Evolutionary conservation across 2,888 invertebrate species (phyloP).

Genomic region (Andrena haemorrhoa): DNA sequence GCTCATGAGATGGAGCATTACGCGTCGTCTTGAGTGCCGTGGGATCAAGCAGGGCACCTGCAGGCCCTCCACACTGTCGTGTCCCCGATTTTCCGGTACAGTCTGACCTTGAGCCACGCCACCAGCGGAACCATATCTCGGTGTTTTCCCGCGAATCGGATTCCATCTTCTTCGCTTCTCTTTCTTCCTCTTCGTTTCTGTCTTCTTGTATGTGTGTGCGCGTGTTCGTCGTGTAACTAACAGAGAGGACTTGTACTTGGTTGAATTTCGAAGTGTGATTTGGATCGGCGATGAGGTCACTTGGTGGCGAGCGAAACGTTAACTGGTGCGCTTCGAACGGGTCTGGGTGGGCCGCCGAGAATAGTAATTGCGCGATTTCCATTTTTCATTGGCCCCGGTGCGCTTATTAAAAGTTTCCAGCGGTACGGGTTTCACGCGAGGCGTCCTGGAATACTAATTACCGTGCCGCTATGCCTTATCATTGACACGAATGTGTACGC

Average conservation of each 20-base stretch:
- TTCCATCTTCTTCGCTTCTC: neutral
- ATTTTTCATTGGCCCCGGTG: slow-evolving; percentile 56
- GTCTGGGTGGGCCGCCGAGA: slow-evolving; percentile 46
- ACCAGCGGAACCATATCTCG: neutral
- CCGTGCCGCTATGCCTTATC: slow-evolving; percentile 43
- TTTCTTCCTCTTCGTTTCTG: neutral
- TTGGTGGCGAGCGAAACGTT: slow-evolving; percentile 39
- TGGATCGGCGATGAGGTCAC: slow-evolving; percentile 10
- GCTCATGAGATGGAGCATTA: slow-evolving; percentile 83
- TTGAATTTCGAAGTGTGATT: slow-evolving; percentile 2
- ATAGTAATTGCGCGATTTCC: slow-evolving; percentile 63
- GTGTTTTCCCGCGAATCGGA: neutral
- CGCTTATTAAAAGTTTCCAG: slow-evolving; percentile 52
- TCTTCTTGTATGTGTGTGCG: too few species aligned
- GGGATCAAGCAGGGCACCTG: slow-evolving; percentile 69
- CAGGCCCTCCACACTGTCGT: slow-evolving; percentile 40
- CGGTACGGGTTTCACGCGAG: slow-evolving; percentile 47
- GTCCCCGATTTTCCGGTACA: slow-evolving; percentile 62
- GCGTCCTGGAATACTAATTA: slow-evolving; percentile 61
- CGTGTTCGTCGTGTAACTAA: neutral
- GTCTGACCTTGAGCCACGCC: slow-evolving; percentile 31
- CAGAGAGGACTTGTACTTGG: neutral
- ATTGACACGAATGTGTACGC: slow-evolving; percentile 52
- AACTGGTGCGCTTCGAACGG: slow-evolving; percentile 42
- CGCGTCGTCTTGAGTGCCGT: slow-evolving; percentile 78